Evolutionary conservation across 1,140 invertebrate genomes (phyloP).

Genomic region (Bombus cullumanus): DNA sequence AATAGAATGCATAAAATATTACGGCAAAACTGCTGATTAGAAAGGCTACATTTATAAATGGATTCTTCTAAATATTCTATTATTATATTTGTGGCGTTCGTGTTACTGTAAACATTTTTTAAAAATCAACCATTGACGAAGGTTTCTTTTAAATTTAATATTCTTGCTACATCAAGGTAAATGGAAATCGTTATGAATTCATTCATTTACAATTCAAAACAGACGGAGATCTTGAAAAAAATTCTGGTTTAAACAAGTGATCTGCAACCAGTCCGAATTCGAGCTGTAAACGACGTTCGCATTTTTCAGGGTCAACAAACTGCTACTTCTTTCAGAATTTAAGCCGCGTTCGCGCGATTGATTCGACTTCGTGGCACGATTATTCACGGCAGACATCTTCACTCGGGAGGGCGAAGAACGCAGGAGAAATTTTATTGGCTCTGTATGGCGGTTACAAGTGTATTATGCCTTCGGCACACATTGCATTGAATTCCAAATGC

Average conservation of each 20-base stretch:
- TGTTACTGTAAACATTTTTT: background rate
- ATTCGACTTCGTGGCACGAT: background rate
- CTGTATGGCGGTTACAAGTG: constrained; percentile 16
- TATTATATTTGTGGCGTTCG: background rate
- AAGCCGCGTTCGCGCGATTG: background rate
- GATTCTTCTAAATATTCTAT: background rate
- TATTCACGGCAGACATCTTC: background rate
- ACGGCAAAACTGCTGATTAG: background rate
- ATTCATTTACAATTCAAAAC: background rate
- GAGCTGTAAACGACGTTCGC: background rate
- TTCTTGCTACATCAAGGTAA: too few relatives aligned
- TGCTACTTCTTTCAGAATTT: background rate
- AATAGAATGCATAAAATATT: background rate
- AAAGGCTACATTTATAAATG: background rate
- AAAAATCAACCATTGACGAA: too few relatives aligned
- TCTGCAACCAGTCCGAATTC: background rate
- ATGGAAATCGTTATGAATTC: too few relatives aligned
- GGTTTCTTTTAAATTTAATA: too few relatives aligned
- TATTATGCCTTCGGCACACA: constrained; percentile 23
- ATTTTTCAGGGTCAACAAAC: background rate
- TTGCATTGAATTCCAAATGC: constrained; percentile 54
- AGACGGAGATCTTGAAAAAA: background rate
- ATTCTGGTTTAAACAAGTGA: background rate
- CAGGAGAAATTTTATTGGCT: constrained; percentile 9
- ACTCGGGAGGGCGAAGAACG: too few relatives aligned